These are phyloP conservation scores for Oreohelix idahoensis DNA, from an alignment of 1,140 invertebrate genomes.

Conservation along the genomic window DNA sequence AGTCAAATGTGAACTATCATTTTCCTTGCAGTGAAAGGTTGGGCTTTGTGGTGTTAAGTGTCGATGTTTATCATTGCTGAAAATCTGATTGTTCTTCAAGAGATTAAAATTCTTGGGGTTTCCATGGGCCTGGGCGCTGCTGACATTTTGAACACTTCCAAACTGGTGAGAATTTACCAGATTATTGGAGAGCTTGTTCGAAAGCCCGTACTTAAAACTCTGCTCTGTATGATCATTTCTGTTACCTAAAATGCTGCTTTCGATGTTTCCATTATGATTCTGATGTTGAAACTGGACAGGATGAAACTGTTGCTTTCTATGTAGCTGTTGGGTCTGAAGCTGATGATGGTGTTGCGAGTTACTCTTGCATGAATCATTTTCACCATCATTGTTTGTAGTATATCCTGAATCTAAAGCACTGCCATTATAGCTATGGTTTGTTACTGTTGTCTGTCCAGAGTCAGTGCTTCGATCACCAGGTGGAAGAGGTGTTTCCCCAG, in stretches of 20 bases:
- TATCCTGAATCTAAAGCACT: slow-evolving; percentile 51
- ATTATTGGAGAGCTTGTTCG: neutral
- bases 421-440: slow-evolving; percentile 46
- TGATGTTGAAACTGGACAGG: neutral
- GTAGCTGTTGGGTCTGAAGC: slow-evolving; percentile 14
- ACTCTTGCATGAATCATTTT: slow-evolving; percentile 39
- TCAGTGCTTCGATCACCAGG: slow-evolving; percentile 36
- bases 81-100: neutral
- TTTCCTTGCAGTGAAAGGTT: neutral
- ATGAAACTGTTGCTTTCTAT: slow-evolving; percentile 20
- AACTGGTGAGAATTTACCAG: slow-evolving; percentile 13
- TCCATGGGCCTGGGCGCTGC: slow-evolving; percentile 20
- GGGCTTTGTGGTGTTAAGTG: neutral
- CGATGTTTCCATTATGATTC: neutral
- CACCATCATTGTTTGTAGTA: slow-evolving; percentile 51
- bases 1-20: neutral
- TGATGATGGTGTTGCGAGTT: slow-evolving; percentile 26
- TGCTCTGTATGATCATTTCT: neutral
- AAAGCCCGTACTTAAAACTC: neutral
- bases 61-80: neutral
- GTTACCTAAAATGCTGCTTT: neutral
- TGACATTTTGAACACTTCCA: slow-evolving; percentile 41
- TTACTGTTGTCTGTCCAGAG: slow-evolving; percentile 37
- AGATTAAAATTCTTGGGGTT: neutral
- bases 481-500: slow-evolving; percentile 22